phyloP scores from a whole-genome alignment of 1,140 invertebrate species.

The Maconellicoccus hirsutus region DNA sequence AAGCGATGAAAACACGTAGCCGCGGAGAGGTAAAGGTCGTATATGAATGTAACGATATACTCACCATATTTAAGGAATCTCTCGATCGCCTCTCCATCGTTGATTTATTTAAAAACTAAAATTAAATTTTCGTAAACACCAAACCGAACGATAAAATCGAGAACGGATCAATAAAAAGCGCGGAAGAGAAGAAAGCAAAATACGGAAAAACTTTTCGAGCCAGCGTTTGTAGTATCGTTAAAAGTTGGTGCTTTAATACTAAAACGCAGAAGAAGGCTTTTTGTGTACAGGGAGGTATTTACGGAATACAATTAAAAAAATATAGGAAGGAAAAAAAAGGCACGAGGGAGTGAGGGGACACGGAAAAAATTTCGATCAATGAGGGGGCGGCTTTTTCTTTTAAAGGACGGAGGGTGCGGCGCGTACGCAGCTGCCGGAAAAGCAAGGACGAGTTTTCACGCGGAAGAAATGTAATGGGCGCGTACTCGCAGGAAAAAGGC shows the following conservation, averaged over 20 bases:
- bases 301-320: constrained; percentile 22
- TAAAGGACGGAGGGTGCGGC: neutral
- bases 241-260: constrained; percentile 20
- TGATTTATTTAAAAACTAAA: no score
- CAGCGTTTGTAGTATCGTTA: constrained; percentile 18
- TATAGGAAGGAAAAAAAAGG: constrained; percentile 14
- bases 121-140: neutral
- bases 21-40: neutral
- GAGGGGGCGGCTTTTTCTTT: constrained; percentile 16
- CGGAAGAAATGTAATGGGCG: constrained; percentile 16
- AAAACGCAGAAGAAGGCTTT: constrained; percentile 19
- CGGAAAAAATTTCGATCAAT: constrained; percentile 18
- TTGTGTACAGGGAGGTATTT: constrained; percentile 14
- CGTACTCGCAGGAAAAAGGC: constrained; percentile 5
- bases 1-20: neutral
- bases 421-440: constrained; percentile 18
- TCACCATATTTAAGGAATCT: neutral
- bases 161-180: constrained; percentile 17
- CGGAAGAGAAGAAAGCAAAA: constrained; percentile 15
- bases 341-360: neutral
- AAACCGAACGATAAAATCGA: constrained; percentile 17
- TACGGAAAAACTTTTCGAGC: constrained; percentile 14
- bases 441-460: constrained; percentile 20
- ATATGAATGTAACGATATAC: neutral
- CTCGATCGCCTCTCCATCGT: no score